A percentile compares a stretch with the other conserved stretches of the same genome.
These are phyloP conservation scores for Homarus americanus DNA, from an alignment of 1,140 invertebrate genomes.

Conservation along the genomic window DNA sequence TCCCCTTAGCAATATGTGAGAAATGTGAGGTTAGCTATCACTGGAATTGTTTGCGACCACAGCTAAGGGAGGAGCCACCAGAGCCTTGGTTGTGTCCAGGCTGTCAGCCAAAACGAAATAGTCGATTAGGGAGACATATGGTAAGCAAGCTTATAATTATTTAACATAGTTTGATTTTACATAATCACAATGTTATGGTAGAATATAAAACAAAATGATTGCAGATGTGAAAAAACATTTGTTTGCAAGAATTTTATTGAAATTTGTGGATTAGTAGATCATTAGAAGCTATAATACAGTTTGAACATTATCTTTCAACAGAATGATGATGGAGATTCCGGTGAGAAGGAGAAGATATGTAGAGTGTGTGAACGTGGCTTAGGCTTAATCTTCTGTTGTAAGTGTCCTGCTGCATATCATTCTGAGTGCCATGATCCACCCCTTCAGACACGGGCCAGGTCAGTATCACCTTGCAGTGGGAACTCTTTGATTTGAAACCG, in stretches of 20 bases:
- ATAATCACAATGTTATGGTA: too few relatives aligned
- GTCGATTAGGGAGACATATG: constrained; percentile 13
- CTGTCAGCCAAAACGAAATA: constrained; percentile 74
- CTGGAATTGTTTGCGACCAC: constrained; percentile 79
- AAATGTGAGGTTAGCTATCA: constrained; percentile 80
- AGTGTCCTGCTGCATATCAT: constrained; percentile 79
- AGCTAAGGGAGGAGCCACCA: constrained; percentile 77
- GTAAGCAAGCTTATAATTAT: neutral
- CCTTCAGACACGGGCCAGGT: constrained; percentile 75
- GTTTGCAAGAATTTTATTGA: neutral
- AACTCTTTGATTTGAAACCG: too few relatives aligned
- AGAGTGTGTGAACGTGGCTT: constrained; percentile 79
- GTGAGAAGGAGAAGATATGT: constrained; percentile 79
- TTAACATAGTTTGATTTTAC: too few relatives aligned
- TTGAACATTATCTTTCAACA: neutral
- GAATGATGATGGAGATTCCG: constrained; percentile 25
- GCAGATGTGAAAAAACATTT: too few relatives aligned
- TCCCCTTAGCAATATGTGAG: constrained; percentile 78
- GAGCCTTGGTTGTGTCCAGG: constrained; percentile 79
- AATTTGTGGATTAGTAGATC: neutral
- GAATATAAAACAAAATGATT: too few relatives aligned
- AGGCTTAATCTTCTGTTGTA: constrained; percentile 79
- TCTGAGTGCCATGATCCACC: constrained; percentile 79
- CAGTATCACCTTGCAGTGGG: constrained; percentile 8
- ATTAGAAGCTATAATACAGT: neutral